phyloP scores from a whole-genome alignment of 1,140 invertebrate genomes.

The Colletes gigas region DNA sequence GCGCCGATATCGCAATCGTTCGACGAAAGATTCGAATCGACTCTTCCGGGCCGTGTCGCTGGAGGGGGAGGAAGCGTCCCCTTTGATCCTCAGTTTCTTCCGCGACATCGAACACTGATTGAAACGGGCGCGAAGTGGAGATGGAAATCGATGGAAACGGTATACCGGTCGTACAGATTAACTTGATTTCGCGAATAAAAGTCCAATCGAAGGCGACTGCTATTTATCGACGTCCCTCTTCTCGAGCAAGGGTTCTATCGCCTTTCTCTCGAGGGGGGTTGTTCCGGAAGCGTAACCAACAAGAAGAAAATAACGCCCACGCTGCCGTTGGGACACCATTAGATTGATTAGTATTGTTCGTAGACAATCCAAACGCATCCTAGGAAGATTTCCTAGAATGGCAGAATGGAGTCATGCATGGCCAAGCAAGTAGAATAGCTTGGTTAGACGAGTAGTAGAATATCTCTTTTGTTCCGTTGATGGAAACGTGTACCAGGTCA shows the following conservation, averaged over 20 bases:
- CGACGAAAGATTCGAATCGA: not conserved
- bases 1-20: not conserved
- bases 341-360: too few species aligned
- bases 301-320: too few species aligned
- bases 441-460: too few species aligned
- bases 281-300: not conserved
- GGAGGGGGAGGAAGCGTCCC: not conserved
- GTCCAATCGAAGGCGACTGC: not conserved
- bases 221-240: not conserved
- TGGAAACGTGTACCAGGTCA: too few species aligned
- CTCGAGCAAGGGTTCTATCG: not conserved
- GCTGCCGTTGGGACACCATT: too few species aligned
- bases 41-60: too few species aligned
- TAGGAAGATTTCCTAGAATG: too few species aligned
- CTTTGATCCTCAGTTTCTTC: constrained; percentile 24
- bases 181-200: constrained; percentile 16
- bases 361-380: too few species aligned
- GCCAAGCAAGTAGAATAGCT: too few species aligned
- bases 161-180: constrained; percentile 2
- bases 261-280: not conserved
- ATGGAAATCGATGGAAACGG: constrained; percentile 20
- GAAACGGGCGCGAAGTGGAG: constrained; percentile 16
- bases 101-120: constrained; percentile 1
- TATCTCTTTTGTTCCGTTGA: too few species aligned
- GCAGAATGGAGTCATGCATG: too few species aligned